Base-by-base conservation (phyloP, 2,888 invertebrate species). In the Argyresthia goedartella region DNA sequence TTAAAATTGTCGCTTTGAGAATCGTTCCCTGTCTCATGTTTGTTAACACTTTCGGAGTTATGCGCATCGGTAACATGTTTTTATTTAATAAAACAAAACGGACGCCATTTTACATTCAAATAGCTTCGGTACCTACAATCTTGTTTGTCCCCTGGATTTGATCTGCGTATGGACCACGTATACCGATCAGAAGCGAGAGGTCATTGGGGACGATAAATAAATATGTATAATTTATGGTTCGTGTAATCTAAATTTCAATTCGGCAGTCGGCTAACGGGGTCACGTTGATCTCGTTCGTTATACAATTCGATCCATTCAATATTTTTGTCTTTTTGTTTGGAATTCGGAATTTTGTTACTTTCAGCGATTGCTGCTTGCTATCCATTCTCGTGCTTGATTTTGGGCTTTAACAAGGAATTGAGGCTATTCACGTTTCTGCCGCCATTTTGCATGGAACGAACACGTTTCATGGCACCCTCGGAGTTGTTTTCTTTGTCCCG, bases 161-260 rank as follows among this genome's bases (percentile, higher is more conserved):
- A 79, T 79, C 74, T 81, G 77, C 73, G 68, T 84, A 84, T 81
- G 71, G 62, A 59, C 65, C 63, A 61, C 69, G 75, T 72, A 78
- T 77, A 60, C 69, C 63, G 63, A 66, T 39, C 45, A 15, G 69
- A 68, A 71, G 61, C 58, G 73, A 71, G 81, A 80, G 82, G 82
- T 81, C 81, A 70, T 59, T 57, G 56, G 71, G 72, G 70, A 76
- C 78, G 75, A 73, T 71, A 71, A 73, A 73, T 71, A 71, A 73
- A 75, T 69, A 78, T 81, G 77, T 77, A 73, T 72, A 78, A 79
- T 76, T 51, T 79, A 75, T 76, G 69, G 79, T 81, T 76, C 68
- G 25, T 64, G 60, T 60, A 64, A 84, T 84, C 70, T 82, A 72
- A 80, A 85, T 76, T 84, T 84, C 81, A 81, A 84, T 79, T 67